Conservation (phyloP, 1,140 invertebrate species). For the Drosophila kanapiae region DNA sequence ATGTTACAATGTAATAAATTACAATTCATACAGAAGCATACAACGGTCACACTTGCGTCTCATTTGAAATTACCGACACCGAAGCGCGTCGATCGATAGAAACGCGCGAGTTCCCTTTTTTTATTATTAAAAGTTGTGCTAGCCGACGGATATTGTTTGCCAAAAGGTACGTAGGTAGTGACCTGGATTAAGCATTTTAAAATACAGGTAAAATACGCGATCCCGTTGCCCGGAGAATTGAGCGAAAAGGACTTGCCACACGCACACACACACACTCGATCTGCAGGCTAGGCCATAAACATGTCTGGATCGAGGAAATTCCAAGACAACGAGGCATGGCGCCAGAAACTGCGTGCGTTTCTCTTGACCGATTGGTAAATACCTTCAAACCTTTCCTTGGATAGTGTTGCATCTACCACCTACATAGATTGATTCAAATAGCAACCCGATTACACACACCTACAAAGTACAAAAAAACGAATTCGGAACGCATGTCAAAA, state of each 20-base stretch:
- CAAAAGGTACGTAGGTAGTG: constrained; percentile 26
- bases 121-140: no score
- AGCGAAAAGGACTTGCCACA: constrained; percentile 17
- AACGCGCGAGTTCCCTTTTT: neutral
- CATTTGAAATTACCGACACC: constrained; percentile 37
- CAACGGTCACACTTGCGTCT: constrained; percentile 4
- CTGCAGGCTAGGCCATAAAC: constrained; percentile 8
- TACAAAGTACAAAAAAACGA: constrained; percentile 23
- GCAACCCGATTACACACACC: constrained; percentile 1
- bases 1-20: neutral
- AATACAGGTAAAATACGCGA: constrained; percentile 14
- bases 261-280: constrained; percentile 12
- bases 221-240: constrained; percentile 8
- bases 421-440: constrained; percentile 11
- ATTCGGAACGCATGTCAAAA: constrained; percentile 17
- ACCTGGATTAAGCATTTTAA: neutral
- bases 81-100: constrained; percentile 25
- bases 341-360: constrained; percentile 65
- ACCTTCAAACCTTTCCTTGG: constrained; percentile 26
- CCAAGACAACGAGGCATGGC: constrained; percentile 74
- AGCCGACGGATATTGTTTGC: neutral
- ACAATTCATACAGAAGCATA: neutral
- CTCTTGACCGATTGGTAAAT: constrained; percentile 79
- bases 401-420: constrained; percentile 19
- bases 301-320: constrained; percentile 79